These are phyloP conservation scores for Eupithecia tripunctaria DNA, from an alignment of 2,888 invertebrate genomes.

Conservation along the genomic window DNA sequence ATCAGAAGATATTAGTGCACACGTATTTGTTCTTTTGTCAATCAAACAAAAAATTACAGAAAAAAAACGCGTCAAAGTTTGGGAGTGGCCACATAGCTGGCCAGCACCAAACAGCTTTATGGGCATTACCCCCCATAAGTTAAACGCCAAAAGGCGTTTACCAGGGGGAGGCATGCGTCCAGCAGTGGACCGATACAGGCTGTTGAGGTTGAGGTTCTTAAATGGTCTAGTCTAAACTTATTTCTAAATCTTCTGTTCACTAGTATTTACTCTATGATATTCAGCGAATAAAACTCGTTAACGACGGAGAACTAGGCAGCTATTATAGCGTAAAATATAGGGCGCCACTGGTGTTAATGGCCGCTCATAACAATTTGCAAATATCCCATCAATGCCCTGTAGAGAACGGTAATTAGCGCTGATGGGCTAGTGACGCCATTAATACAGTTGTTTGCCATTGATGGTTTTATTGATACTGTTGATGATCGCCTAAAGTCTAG, in stretches of 20 bases:
- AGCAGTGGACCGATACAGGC: too few species aligned
- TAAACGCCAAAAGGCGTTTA: too few species aligned
- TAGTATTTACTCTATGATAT: not conserved
- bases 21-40: too few species aligned
- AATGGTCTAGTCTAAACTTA: too few species aligned
- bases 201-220: too few species aligned
- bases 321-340: slow-evolving; percentile 28
- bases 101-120: too few species aligned
- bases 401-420: slow-evolving; percentile 21
- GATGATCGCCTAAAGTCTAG: not conserved
- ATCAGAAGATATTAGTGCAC: too few species aligned
- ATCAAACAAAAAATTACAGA: too few species aligned
- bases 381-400: slow-evolving; percentile 25
- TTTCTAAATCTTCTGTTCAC: not conserved
- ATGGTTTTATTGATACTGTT: not conserved
- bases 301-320: slow-evolving; percentile 15
- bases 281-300: slow-evolving; percentile 21
- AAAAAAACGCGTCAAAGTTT: too few species aligned
- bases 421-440: slow-evolving; percentile 8
- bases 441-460: not conserved
- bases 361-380: slow-evolving; percentile 27
- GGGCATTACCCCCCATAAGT: too few species aligned
- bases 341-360: slow-evolving; percentile 27
- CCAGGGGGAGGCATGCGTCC: too few species aligned
- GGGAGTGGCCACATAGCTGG: too few species aligned